Conservation (phyloP, 2,888 invertebrate genomes). For the Xestobium rufovillosum region DNA sequence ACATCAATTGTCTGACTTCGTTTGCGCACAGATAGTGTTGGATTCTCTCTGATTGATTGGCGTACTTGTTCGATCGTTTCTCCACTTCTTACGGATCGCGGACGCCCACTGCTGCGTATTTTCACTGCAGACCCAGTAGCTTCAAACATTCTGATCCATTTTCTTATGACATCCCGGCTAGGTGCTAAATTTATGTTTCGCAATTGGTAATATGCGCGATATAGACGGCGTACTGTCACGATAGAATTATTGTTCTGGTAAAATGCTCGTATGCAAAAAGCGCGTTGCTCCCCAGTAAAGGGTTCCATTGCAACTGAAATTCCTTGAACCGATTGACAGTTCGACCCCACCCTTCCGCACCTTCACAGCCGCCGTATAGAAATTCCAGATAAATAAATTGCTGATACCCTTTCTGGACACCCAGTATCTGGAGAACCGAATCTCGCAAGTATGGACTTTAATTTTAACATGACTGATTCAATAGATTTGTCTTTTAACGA, state of each 20-base stretch:
- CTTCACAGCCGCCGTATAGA: too few relatives aligned
- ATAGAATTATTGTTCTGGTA: background rate
- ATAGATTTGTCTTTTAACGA: too few relatives aligned
- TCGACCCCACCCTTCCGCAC: too few relatives aligned
- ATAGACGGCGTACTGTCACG: background rate
- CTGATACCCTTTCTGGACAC: too few relatives aligned
- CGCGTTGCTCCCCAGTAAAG: background rate
- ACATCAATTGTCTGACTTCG: background rate
- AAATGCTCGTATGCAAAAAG: background rate
- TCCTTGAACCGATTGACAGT: too few relatives aligned
- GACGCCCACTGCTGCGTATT: background rate
- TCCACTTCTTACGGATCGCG: constrained; percentile 1
- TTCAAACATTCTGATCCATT: background rate
- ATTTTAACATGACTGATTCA: too few relatives aligned
- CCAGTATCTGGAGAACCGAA: too few relatives aligned
- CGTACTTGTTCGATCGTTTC: background rate
- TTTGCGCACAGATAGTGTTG: background rate
- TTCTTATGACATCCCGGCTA: background rate
- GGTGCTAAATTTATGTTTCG: background rate
- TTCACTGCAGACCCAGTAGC: background rate
- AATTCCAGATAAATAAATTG: too few relatives aligned
- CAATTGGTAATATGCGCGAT: background rate
- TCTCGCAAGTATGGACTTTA: too few relatives aligned
- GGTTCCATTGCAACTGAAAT: background rate
- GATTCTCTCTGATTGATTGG: background rate